Evolutionary conservation across 2,113 vertebrate species (phyloP).

Genomic region (Brachyistius frenatus): DNA sequence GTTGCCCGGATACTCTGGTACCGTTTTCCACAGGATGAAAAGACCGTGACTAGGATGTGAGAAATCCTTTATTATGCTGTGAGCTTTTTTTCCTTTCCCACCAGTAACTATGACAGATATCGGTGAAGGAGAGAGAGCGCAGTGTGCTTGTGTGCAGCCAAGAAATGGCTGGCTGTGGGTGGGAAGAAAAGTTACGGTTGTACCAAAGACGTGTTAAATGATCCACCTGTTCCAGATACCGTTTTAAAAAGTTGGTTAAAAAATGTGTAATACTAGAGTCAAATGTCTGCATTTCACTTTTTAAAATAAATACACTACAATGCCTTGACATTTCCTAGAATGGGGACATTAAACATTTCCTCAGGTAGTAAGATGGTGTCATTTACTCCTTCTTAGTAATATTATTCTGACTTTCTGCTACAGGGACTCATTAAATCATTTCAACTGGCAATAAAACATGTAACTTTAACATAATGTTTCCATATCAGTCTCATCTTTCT

Average conservation of each 20-base stretch:
- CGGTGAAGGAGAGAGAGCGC: background rate
- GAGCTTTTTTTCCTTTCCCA: background rate
- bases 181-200: background rate
- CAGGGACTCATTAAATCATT: too few relatives aligned
- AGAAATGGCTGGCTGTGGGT: background rate
- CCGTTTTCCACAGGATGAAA: constrained; percentile 47
- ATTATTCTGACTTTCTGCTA: too few relatives aligned
- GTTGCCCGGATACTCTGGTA: constrained; percentile 35
- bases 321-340: background rate
- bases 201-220: background rate
- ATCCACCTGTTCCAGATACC: background rate
- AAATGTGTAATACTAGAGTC: background rate
- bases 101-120: constrained; percentile 23
- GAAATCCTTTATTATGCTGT: constrained; percentile 38
- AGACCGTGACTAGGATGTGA: background rate
- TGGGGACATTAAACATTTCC: background rate
- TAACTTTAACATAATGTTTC: background rate
- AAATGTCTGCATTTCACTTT: background rate
- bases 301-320: background rate
- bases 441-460: background rate
- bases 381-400: too few relatives aligned
- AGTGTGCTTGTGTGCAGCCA: constrained; percentile 4
- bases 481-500: background rate
- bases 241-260: background rate
- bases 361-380: too few relatives aligned